Percentiles rank a stretch among this genome's conserved stretches.
These are phyloP conservation scores for Actinemys pallida DNA, from an alignment of 2,113 vertebrate genomes.

Conservation along the genomic window DNA sequence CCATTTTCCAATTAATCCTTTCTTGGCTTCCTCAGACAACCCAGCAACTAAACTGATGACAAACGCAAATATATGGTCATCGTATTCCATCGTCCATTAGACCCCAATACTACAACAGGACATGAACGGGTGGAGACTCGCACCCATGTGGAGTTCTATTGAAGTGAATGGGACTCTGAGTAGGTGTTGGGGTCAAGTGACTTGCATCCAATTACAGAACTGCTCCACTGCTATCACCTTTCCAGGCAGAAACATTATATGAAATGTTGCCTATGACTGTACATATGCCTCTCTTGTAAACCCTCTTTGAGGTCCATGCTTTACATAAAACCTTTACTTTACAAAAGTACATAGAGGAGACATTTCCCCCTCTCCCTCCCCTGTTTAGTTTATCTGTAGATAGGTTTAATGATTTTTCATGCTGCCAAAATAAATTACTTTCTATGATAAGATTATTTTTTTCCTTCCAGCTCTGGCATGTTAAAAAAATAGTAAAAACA, in stretches of 20 bases:
- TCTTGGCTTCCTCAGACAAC: neutral
- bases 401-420: slow-evolving; percentile 23
- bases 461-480: neutral
- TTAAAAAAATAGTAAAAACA: neutral
- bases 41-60: neutral
- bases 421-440: slow-evolving; percentile 41
- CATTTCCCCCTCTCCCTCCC: neutral
- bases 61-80: accelerated
- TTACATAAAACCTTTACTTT: slow-evolving; percentile 12
- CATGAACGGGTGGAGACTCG: neutral
- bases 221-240: neutral
- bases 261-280: neutral
- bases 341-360: neutral
- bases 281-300: neutral
- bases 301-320: neutral
- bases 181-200: neutral
- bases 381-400: neutral
- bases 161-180: neutral
- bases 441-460: neutral
- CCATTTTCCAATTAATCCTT: neutral
- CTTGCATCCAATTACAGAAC: neutral
- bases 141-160: neutral
- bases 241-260: neutral
- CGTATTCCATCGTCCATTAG: neutral
- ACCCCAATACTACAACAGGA: neutral